Conservation (phyloP, 2,113 vertebrate species). For the Toxotes jaculatrix region DNA sequence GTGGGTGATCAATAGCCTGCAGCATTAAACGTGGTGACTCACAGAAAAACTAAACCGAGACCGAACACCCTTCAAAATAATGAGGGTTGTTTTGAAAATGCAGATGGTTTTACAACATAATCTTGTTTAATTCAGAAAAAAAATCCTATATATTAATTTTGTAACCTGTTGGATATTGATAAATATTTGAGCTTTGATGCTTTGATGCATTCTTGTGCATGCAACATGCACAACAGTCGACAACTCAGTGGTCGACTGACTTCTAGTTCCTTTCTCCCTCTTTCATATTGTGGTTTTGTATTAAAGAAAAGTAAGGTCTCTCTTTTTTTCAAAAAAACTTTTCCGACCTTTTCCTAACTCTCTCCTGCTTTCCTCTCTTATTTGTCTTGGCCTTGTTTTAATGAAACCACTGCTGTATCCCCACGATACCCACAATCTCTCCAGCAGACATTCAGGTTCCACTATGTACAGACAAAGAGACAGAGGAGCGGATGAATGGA, state of each 20-base stretch:
- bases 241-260: neutral
- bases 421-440: no score
- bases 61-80: neutral
- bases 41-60: slow-evolving; percentile 20
- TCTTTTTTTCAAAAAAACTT: no score
- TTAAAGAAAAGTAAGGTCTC: no score
- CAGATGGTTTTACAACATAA: neutral
- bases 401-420: no score
- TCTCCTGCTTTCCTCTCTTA: no score
- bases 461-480: no score
- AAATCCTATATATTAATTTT: neutral
- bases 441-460: no score
- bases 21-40: slow-evolving; percentile 17
- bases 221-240: no score
- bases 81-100: neutral
- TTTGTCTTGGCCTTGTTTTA: no score
- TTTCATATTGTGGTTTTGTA: neutral
- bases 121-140: neutral
- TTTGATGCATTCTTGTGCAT: no score
- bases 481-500: no score
- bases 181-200: neutral
- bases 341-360: no score
- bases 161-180: neutral
- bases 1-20: slow-evolving; percentile 27
- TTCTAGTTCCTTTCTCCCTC: neutral